phyloP scores from a whole-genome alignment of 2,797 vertebrate genomes.

The Rhinoraja longicauda region DNA sequence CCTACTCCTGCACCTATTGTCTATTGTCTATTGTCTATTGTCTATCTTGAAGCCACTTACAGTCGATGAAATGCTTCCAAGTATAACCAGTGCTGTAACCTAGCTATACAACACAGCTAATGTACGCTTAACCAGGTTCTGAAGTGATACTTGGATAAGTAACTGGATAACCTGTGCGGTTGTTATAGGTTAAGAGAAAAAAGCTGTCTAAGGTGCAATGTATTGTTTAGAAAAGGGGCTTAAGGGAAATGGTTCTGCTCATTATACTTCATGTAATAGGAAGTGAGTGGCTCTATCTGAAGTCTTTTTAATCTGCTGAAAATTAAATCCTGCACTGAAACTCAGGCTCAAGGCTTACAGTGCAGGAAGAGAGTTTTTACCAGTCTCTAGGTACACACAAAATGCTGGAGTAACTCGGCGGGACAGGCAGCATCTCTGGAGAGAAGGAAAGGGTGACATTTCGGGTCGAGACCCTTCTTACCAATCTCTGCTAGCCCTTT shows the following conservation, averaged over 20 bases:
- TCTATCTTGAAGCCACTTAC: not conserved
- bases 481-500: not conserved
- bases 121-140: too few species aligned
- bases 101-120: not conserved
- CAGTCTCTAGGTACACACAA: too few species aligned
- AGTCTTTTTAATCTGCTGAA: not conserved
- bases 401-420: too few species aligned
- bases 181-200: not conserved
- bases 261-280: not conserved
- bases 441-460: too few species aligned
- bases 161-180: not conserved
- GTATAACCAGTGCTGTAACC: not conserved
- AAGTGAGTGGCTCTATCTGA: not conserved
- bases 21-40: too few species aligned
- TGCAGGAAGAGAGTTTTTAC: not conserved
- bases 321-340: not conserved
- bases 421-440: too few species aligned
- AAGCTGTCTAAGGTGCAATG: not conserved
- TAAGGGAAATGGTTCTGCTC: not conserved
- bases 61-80: not conserved
- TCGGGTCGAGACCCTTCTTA: too few species aligned
- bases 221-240: not conserved
- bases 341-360: not conserved
- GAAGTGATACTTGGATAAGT: not conserved
- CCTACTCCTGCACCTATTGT: too few species aligned